Evolutionary conservation across 2,113 vertebrate genomes (phyloP).

Genomic region (Clarias magur): DNA sequence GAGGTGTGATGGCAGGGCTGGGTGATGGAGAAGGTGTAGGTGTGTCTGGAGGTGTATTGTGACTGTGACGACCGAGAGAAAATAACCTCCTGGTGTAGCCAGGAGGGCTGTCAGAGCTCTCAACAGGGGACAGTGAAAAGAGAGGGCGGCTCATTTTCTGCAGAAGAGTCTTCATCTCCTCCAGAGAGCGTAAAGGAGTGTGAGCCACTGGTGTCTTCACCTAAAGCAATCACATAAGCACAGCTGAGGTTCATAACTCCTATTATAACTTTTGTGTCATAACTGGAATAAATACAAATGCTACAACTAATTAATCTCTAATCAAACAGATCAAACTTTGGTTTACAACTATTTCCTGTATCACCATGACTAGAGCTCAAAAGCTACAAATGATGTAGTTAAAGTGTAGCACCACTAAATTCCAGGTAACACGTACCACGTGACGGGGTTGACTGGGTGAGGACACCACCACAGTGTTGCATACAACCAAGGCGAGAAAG

Average conservation of each 20-base stretch:
- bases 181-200: conserved; percentile 78
- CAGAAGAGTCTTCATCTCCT: conserved; percentile 86
- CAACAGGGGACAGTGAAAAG: conserved; percentile 64
- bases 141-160: conserved; percentile 80
- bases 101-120: conserved; percentile 63
- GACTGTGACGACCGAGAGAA: conserved; percentile 64
- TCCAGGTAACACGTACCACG: conserved; percentile 67
- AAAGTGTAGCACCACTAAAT: background rate
- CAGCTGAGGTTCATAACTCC: background rate
- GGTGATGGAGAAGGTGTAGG: background rate
- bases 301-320: background rate
- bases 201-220: conserved; percentile 68
- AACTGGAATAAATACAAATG: background rate
- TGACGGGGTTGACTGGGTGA: conserved; percentile 75
- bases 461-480: conserved; percentile 94
- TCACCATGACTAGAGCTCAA: background rate
- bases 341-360: background rate
- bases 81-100: conserved; percentile 75
- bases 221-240: conserved; percentile 55
- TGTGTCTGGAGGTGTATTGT: conserved; percentile 53
- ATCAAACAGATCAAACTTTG: background rate
- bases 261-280: background rate
- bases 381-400: background rate
- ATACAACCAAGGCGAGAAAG: conserved; percentile 88
- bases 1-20: background rate